phyloP scores from a whole-genome alignment of 2,113 vertebrate genomes.

The Daubentonia madagascariensis region DNA sequence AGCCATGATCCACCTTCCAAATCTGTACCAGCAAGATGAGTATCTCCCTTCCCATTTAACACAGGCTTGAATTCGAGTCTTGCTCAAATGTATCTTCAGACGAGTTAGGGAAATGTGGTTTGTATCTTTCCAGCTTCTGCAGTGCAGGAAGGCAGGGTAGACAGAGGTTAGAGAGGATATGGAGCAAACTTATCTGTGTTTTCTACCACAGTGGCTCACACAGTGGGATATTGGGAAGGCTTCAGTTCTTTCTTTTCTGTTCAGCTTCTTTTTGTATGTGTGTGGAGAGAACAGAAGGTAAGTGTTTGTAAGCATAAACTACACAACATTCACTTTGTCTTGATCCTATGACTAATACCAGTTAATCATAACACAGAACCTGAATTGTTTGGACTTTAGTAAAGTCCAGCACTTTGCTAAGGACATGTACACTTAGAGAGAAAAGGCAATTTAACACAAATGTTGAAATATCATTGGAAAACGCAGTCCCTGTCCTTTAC shows the following conservation, averaged over 20 bases:
- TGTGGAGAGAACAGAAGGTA: not conserved
- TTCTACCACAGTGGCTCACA: not conserved
- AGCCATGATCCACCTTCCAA: not conserved
- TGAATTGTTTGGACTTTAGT: not conserved
- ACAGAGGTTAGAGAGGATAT: not conserved
- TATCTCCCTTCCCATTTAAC: not conserved
- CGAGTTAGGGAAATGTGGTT: not conserved
- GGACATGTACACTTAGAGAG: not conserved
- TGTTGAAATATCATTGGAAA: not conserved
- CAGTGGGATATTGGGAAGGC: not conserved
- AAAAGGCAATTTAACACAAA: not conserved
- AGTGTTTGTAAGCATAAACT: not conserved
- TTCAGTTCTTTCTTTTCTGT: not conserved
- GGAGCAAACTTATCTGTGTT: fast-evolving
- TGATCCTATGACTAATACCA: not conserved
- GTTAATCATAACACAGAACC: not conserved
- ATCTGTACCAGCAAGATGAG: not conserved
- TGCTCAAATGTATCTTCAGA: not conserved
- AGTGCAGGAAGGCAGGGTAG: not conserved
- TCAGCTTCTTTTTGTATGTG: not conserved
- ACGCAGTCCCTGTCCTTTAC: not conserved
- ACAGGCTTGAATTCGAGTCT: not conserved
- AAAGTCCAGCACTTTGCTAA: not conserved
- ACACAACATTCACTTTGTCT: not conserved
- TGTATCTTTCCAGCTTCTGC: not conserved